Evolutionary conservation across 2,888 invertebrate species (phyloP).

Genomic region (Scelioninae gen. 1): DNA sequence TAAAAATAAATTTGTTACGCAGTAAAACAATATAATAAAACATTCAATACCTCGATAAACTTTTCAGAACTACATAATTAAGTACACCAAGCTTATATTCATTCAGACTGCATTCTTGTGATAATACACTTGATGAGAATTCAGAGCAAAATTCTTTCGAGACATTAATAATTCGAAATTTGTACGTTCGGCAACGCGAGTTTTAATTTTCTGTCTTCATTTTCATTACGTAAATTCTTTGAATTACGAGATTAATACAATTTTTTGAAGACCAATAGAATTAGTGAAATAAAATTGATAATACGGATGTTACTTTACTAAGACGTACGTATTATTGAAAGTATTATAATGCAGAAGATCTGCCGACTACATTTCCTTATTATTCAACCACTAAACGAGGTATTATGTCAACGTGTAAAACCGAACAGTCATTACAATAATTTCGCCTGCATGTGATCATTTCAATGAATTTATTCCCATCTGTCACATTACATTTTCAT

Average conservation of each 20-base stretch:
- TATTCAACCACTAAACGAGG: no score
- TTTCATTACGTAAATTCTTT: conserved; percentile 33
- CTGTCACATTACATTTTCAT: no score
- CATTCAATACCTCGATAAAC: conserved; percentile 30
- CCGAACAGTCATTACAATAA: no score
- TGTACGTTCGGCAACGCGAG: conserved; percentile 1
- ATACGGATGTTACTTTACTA: conserved; percentile 18
- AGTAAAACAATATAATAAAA: no score
- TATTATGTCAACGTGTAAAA: no score
- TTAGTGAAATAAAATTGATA: conserved; percentile 20
- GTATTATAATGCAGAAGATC: no score
- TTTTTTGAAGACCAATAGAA: conserved; percentile 11
- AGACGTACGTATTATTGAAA: no score
- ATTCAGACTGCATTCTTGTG: conserved; percentile 22
- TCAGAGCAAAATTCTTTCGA: conserved; percentile 21
- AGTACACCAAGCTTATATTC: conserved; percentile 21
- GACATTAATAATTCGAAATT: conserved; percentile 33
- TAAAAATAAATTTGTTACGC: no score
- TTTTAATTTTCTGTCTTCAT: conserved; percentile 33
- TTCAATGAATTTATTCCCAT: no score
- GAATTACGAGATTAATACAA: conserved; percentile 28
- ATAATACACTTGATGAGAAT: conserved; percentile 30
- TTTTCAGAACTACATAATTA: conserved; percentile 31
- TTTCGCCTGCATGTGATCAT: no score
- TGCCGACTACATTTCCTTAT: no score